These are phyloP conservation scores for Aphrocallistes beatrix DNA, from an alignment of 37 sponge, comb jelly and placozoan genomes.

Conservation along the genomic window DNA sequence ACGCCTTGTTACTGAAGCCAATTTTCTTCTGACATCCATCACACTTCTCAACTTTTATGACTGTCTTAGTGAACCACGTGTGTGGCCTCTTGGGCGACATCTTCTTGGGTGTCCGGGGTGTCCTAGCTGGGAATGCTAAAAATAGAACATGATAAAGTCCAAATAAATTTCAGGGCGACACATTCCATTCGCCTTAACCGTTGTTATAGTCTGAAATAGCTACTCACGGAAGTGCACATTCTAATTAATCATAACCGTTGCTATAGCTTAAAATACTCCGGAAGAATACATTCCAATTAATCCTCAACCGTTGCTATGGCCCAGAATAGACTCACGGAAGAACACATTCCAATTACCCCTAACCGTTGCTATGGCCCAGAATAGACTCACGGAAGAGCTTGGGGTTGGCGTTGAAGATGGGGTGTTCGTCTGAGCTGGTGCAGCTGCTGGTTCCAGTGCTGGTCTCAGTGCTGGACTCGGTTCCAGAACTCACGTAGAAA, in stretches of 20 bases:
- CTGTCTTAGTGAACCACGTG: neutral
- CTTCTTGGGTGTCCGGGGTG: neutral
- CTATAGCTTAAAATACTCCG: no score
- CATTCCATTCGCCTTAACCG: no score
- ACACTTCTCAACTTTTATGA: neutral
- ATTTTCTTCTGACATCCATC: constrained; percentile 5
- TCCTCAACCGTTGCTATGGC: no score
- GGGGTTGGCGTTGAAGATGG: neutral
- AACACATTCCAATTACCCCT: no score
- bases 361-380: no score
- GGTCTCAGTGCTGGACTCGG: constrained; percentile 16
- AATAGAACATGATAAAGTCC: neutral
- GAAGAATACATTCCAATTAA: no score
- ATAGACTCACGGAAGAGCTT: neutral
- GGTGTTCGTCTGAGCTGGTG: neutral
- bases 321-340: no score
- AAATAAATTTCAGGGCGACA: no score
- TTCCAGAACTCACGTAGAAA: neutral
- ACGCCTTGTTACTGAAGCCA: neutral
- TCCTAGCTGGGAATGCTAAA: neutral
- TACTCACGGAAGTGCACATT: no score
- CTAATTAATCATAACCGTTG: no score
- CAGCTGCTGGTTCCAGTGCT: neutral
- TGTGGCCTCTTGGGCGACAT: neutral
- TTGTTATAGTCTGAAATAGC: no score